Evolutionary conservation across 2,888 invertebrate species (phyloP).

Genomic region (Minunthozetes semirufus): DNA sequence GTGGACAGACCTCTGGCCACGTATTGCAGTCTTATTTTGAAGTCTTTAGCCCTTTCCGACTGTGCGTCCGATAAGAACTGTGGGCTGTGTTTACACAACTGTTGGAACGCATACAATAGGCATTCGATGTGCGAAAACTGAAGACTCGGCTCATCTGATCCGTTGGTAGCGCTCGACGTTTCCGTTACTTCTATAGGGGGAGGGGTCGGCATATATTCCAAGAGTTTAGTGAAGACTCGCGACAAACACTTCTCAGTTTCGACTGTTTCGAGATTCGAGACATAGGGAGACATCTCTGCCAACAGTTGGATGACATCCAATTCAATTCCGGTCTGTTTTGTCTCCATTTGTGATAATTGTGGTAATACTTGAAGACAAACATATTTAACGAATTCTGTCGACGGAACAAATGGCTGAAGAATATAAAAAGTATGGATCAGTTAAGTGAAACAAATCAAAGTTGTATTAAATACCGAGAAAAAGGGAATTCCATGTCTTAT

Average conservation of each 20-base stretch:
- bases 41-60: constrained; percentile 70
- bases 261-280: constrained; percentile 60
- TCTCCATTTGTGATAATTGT: constrained; percentile 48
- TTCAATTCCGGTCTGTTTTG: constrained; percentile 56
- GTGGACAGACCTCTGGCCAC: constrained; percentile 66
- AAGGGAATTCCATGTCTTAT: constrained; percentile 74
- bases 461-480: constrained; percentile 54
- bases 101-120: constrained; percentile 66
- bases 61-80: constrained; percentile 64
- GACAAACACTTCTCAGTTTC: constrained; percentile 53
- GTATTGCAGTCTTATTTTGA: constrained; percentile 77
- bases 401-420: constrained; percentile 57
- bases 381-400: constrained; percentile 73
- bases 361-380: constrained; percentile 77
- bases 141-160: constrained; percentile 63
- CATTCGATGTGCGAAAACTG: constrained; percentile 92
- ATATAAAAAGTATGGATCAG: constrained; percentile 2
- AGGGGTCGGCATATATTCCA: constrained; percentile 80
- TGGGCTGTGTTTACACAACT: constrained; percentile 69
- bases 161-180: constrained; percentile 47
- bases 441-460: constrained; percentile 27
- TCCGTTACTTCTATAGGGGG: constrained; percentile 56
- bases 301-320: constrained; percentile 75
- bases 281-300: constrained; percentile 72
- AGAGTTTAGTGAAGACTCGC: constrained; percentile 66